Percentiles rank a stretch among this genome's conserved stretches.
These are phyloP conservation scores for Oceanodroma tethys DNA, from an alignment of 2,113 vertebrate species.

Conservation along the genomic window DNA sequence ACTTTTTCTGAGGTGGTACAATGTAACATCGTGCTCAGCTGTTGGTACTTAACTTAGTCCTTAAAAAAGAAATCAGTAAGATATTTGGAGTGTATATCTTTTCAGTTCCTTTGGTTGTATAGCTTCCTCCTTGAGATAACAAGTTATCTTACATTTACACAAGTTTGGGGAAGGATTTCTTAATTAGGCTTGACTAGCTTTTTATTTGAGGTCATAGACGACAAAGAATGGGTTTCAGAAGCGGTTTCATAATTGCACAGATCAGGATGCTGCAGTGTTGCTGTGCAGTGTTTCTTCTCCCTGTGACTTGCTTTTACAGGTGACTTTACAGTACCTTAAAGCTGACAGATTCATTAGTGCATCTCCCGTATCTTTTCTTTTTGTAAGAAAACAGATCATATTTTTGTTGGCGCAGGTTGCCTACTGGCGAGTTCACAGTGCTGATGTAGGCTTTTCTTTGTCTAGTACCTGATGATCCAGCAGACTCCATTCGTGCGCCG, in stretches of 20 bases:
- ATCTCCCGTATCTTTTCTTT: background rate
- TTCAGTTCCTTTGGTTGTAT: background rate
- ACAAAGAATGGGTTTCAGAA: background rate
- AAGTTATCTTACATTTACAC: background rate
- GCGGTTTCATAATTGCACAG: background rate
- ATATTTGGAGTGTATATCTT: background rate
- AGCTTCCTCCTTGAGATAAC: background rate
- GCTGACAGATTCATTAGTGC: background rate
- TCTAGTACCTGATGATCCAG: constrained; percentile 97
- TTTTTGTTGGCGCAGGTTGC: background rate
- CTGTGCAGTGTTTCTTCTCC: background rate
- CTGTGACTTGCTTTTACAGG: background rate
- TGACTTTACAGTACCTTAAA: background rate
- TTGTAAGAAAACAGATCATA: rapidly evolving
- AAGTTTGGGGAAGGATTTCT: background rate
- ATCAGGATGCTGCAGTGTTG: background rate
- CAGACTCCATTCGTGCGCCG: constrained; percentile 96
- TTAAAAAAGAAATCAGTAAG: background rate
- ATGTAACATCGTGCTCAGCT: background rate
- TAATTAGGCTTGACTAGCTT: background rate
- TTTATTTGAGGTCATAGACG: background rate
- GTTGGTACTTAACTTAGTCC: background rate
- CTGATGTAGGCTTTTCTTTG: background rate
- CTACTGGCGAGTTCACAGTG: background rate
- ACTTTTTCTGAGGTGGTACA: background rate